Evolutionary conservation across 2,888 invertebrate species (phyloP).

Genomic region (Periphyllus acericola): DNA sequence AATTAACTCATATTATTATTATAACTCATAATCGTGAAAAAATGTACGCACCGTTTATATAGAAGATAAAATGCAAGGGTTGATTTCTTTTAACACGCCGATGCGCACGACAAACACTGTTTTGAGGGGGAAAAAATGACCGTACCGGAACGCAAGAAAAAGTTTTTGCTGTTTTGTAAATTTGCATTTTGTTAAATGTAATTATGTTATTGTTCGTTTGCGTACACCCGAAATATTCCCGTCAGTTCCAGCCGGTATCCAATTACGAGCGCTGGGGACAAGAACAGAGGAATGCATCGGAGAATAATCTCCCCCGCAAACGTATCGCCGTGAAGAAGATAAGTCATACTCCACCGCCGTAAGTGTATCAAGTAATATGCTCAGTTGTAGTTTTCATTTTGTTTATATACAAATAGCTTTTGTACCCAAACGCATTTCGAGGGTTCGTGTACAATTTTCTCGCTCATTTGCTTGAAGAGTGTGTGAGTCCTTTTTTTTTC

Average conservation of each 20-base stretch:
- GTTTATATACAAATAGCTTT: constrained; percentile 32
- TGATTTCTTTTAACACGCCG: too few relatives aligned
- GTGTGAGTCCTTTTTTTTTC: not conserved
- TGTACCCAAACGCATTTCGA: constrained; percentile 2
- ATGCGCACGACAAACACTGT: too few relatives aligned
- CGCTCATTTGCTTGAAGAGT: constrained; percentile 36
- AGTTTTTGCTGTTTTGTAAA: too few relatives aligned
- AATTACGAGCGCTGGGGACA: not conserved
- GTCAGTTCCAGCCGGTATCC: not conserved
- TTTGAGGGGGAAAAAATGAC: too few relatives aligned
- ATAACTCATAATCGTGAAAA: too few relatives aligned
- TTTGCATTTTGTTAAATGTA: not conserved
- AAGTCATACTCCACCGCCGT: constrained; percentile 3
- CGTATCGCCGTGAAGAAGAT: constrained; percentile 1
- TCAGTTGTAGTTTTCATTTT: constrained; percentile 9
- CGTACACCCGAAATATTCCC: not conserved
- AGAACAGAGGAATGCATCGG: not conserved
- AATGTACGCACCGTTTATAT: too few relatives aligned
- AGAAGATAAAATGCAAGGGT: too few relatives aligned
- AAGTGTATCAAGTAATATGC: not conserved
- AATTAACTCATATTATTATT: too few relatives aligned
- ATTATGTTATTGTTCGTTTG: not conserved
- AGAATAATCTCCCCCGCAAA: not conserved
- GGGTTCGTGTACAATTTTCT: constrained; percentile 33
- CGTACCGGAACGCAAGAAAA: too few relatives aligned